Evolutionary conservation across 2,797 vertebrate genomes (phyloP).

Genomic region (Takifugu rubripes): DNA sequence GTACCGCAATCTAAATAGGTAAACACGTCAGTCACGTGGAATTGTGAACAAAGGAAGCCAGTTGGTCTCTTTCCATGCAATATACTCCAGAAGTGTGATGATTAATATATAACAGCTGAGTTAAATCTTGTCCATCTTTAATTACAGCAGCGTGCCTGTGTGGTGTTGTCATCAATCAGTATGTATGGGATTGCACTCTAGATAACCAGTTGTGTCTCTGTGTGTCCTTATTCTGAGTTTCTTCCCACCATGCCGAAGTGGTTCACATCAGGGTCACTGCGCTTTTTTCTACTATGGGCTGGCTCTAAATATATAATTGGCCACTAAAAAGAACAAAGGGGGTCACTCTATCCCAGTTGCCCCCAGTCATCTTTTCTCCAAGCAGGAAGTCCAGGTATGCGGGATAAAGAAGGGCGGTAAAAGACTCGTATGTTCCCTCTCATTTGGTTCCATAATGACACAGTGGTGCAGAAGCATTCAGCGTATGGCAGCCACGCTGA

Average conservation of each 20-base stretch:
- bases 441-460: slow-evolving; percentile 62
- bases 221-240: no score
- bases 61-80: slow-evolving; percentile 26
- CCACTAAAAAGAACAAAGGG: slow-evolving; percentile 59
- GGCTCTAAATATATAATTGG: slow-evolving; percentile 35
- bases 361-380: slow-evolving; percentile 53
- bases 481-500: slow-evolving; percentile 22
- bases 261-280: slow-evolving; percentile 55
- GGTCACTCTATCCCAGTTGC: slow-evolving; percentile 39
- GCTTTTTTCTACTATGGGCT: slow-evolving; percentile 46
- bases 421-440: slow-evolving; percentile 44
- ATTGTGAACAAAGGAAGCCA: slow-evolving; percentile 16
- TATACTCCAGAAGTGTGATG: slow-evolving; percentile 20
- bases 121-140: slow-evolving; percentile 27
- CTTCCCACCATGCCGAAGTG: slow-evolving; percentile 33
- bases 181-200: slow-evolving; percentile 34
- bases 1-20: slow-evolving; percentile 33
- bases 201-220: slow-evolving; percentile 22
- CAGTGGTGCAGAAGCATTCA: slow-evolving; percentile 28
- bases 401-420: slow-evolving; percentile 44
- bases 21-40: slow-evolving; percentile 50
- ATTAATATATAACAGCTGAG: slow-evolving; percentile 28
- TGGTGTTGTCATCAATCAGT: slow-evolving; percentile 20
- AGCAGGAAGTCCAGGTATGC: slow-evolving; percentile 46
- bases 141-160: background rate